phyloP scores from a whole-genome alignment of 2,113 vertebrate species.

The Passer montanus region DNA sequence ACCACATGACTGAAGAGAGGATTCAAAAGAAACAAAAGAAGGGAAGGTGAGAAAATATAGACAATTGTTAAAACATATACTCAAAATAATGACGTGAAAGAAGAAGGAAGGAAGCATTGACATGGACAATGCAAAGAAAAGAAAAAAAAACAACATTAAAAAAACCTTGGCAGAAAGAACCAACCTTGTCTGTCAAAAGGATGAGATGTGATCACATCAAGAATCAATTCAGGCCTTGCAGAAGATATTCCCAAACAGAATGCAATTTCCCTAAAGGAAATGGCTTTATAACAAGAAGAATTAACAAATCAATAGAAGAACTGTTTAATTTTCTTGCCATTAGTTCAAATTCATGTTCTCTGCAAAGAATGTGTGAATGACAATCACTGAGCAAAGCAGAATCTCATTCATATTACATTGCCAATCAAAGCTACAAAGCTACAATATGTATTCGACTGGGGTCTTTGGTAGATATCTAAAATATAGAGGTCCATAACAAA shows the following conservation, averaged over 20 bases:
- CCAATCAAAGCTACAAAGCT: slow-evolving; percentile 14
- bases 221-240: background rate
- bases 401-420: slow-evolving; percentile 20
- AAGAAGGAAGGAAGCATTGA: background rate
- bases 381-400: background rate
- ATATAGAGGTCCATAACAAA: background rate
- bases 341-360: slow-evolving; percentile 30
- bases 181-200: background rate
- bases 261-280: slow-evolving; percentile 1
- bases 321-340: slow-evolving; percentile 46
- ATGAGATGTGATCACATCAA: background rate
- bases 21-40: background rate
- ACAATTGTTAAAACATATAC: background rate
- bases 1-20: background rate
- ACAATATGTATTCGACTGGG: background rate
- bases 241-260: background rate
- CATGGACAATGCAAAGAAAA: background rate
- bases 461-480: background rate
- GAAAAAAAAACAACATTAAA: background rate
- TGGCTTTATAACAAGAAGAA: slow-evolving; percentile 21
- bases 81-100: background rate
- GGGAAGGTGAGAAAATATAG: background rate
- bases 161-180: background rate
- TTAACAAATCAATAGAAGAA: slow-evolving; percentile 46
- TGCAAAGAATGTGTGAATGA: slow-evolving; percentile 25